Evolutionary conservation across 2,888 invertebrate genomes (phyloP).

Genomic region (Ommatoiulus sabulosus): DNA sequence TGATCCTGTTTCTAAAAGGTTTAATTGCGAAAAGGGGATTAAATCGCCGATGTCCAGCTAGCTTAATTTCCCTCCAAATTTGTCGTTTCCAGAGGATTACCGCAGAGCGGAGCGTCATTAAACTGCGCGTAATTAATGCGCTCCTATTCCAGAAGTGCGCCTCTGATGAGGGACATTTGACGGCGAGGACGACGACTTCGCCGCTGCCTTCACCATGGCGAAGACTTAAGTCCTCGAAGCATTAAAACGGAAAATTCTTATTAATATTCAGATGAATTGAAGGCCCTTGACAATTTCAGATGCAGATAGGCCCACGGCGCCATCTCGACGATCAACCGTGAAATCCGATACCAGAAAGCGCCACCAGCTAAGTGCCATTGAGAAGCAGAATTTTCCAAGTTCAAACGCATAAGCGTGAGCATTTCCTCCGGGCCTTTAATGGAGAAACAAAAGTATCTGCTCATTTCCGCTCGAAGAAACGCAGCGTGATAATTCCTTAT

Average conservation of each 20-base stretch:
- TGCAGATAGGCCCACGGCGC: neutral
- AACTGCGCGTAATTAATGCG: slow-evolving; percentile 24
- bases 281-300: neutral
- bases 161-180: neutral
- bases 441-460: too few species aligned
- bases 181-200: neutral
- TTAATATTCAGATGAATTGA: slow-evolving; percentile 35
- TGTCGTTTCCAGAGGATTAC: slow-evolving; percentile 38
- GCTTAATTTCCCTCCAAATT: slow-evolving; percentile 1
- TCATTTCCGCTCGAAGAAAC: too few species aligned
- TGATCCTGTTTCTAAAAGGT: slow-evolving; percentile 10
- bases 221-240: neutral
- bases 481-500: too few species aligned
- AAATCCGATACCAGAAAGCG: neutral
- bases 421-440: too few species aligned
- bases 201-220: neutral
- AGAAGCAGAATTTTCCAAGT: neutral
- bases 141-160: slow-evolving; percentile 23
- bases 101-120: neutral
- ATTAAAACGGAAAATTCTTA: slow-evolving; percentile 19
- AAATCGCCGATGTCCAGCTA: slow-evolving; percentile 20
- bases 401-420: too few species aligned
- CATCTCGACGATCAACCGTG: neutral
- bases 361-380: neutral
- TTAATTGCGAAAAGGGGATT: slow-evolving; percentile 25